Base-by-base conservation (phyloP, 1,140 invertebrate genomes). In the Zaprionus capensis region DNA sequence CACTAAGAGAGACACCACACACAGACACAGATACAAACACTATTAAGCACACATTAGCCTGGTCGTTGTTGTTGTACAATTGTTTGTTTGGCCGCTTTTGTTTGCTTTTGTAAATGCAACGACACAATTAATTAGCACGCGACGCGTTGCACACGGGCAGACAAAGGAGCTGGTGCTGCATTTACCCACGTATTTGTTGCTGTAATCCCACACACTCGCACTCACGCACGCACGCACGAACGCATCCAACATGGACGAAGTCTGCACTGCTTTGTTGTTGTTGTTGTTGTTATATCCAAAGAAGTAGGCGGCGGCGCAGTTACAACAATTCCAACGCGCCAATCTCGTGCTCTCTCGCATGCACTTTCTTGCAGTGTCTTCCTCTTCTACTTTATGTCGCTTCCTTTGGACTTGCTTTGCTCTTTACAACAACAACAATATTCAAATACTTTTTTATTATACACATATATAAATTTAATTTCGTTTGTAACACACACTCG, bases 1-100 rank as follows among this genome's bases (percentile, higher is more conserved):
- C 67, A 59, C 22, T 34, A 74, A 80, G 64, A 69, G 59, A 69
- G 68, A 72, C 78, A 71, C 71, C 55, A 74, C 57, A 67, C 49
- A 51, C 22, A 24, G 11, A 24, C 44, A 44, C 63, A 57, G 61
- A 44, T 38, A 83, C 77, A 81, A 51, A 83, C 81, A 81, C 75
- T 71, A 81, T 90, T 72, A 68, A 88, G 76, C 57, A 71, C 74
- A 83, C 81, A 88, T 84, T 88, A 83, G 74, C 77, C 78, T 69
- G 14, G 41, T 46, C 15, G 20, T 22, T 61, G 66, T 66, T 53
- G 65, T 49, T 71, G 26, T 62, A 44, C 56, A 62, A 38, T 66
- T 65, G 44, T 66, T 61, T 70, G 38, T 71, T 71, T 64, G 59
- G 55, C 61, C 41, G 20, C 61, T 65, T 76, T 76, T 76, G 74